Base-by-base conservation (phyloP, 2,113 vertebrate species). In the Anguilla japonica region DNA sequence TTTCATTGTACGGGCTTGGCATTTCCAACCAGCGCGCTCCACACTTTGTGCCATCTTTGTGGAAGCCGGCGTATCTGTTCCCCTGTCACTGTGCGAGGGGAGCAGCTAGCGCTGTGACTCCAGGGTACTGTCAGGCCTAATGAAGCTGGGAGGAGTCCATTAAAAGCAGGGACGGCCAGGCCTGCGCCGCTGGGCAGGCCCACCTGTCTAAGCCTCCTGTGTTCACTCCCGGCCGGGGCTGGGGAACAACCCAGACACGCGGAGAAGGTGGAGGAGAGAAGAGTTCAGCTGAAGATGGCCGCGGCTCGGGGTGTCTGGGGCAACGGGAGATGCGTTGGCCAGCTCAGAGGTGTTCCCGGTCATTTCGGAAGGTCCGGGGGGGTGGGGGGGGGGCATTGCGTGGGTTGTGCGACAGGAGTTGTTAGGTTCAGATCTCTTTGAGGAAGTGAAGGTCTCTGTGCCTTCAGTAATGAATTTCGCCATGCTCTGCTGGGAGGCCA, bases 171-270 rank as follows among this genome's bases (percentile, higher is more conserved):
- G 29, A 20, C 7, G 7, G 14, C 15, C 14, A 22, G 60, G 16
- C 57, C 6, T 6, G 34, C 50, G 15, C 2, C 8, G 53, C 16
- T 20, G 82, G 9, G 14, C 39, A 40, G 56, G 9, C 29, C 53
- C 53, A 63, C 82, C 82, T 83, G 82, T 60, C 41, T 83, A 34
- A 82, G 82, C 56, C 82, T 63, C 56, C 15, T 15, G 34, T 40
- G 53, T 7, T 16, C 13, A 6, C 14, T 63, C 34, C 56, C 7
- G 34, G 18, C 53, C 1, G 82, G 34, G 82, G 1, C 14, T 8
- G 82, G 5, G 14, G 14, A 83, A 34, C 8, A 71, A 26, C 1
- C 56, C 56, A 60, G 5, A 71, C 26, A 60, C 18, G 18, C 6
- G 63, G 63, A n/a, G 5, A 71, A 71, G 6, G 2, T 3, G 26